Evolutionary conservation across 35 echinoderm and acorn worm species (phyloP), one percentile per base, ranked within the genome.

Genomic region (Heliocidaris tuberculata): DNA sequence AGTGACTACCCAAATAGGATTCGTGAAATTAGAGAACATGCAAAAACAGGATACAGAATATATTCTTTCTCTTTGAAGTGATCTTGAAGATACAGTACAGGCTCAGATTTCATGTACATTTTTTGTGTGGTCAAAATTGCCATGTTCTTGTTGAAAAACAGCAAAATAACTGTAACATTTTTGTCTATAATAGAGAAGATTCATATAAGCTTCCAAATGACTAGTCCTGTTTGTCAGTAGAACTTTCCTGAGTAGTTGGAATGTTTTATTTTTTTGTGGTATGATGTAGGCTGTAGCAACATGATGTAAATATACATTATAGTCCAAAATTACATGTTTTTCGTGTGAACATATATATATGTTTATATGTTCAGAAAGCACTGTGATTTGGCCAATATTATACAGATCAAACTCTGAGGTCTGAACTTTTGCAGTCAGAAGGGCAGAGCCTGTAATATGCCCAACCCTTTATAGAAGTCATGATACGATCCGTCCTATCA

Each of bases 61-160:
- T n/a, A 78, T 27, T 78, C 19, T 78, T 78, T 78, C 65, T 78
- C 65, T 78, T 78, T 27, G 27, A 78, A 78, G 65, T 78, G 65
- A 78, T 78, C 65, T 78, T n/a, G 65, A 78, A 78, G 65, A 78
- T 78, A 78, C 21, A 78, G 65, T 78, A 78, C 65, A 78, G 65
- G 65, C 65, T 29, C 27, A 24, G 7, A 78, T 78, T 78, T 27
- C 65, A 4, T 27, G 52, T 56, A 27, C 65, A 78, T 78, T n/a
- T 78, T 27, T n/a, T 27, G 1, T 24, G 27, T 13, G 59, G 6
- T 7, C 35, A 27, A 27, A 78, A n/a, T 8, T 78, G 65, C 65
- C 7, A 56, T 56, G 52, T 78, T 3, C 3, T 42, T 42, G 35
- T 42, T 42, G 35, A 42, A 42, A n/a, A n/a, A n/a, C n/a, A n/a